Conservation (phyloP, 2,797 vertebrate species). For the Malurus splendens region DNA sequence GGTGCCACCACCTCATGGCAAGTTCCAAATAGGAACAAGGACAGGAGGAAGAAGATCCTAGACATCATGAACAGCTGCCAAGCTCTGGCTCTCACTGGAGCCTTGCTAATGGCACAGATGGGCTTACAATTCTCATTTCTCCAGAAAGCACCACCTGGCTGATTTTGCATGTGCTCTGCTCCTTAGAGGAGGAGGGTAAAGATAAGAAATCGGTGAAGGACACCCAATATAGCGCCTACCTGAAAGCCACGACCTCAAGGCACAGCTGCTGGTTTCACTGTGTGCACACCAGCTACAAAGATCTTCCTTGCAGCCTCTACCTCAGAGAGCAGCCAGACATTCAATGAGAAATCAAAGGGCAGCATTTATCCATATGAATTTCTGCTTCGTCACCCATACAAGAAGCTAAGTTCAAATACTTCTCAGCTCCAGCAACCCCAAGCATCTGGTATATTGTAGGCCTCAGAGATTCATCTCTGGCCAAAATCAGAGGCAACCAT, state of each 20-base stretch:
- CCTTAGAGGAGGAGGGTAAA: background rate
- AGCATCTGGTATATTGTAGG: background rate
- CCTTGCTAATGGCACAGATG: background rate
- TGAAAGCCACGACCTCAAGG: background rate
- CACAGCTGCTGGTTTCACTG: conserved; percentile 43
- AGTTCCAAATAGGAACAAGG: background rate
- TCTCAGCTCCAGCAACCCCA: background rate
- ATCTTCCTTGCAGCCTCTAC: background rate
- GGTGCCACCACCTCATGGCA: background rate
- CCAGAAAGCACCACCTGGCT: background rate
- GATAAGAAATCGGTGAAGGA: background rate
- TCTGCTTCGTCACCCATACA: background rate
- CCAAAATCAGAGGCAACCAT: background rate
- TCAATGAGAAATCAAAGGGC: background rate
- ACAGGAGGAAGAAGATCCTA: background rate
- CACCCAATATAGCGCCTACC: background rate
- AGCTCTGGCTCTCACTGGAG: background rate
- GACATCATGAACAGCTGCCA: background rate
- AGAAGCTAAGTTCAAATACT: background rate
- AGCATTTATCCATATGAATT: background rate
- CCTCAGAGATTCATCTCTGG: background rate
- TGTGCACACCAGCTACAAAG: background rate
- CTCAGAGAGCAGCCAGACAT: background rate
- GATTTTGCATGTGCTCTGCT: background rate
- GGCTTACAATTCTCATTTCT: background rate